A percentile compares a stretch with the other conserved stretches of the same genome.
These are phyloP conservation scores for Drosophila simulans DNA, from an alignment of 1,140 invertebrate species.

Conservation along the genomic window DNA sequence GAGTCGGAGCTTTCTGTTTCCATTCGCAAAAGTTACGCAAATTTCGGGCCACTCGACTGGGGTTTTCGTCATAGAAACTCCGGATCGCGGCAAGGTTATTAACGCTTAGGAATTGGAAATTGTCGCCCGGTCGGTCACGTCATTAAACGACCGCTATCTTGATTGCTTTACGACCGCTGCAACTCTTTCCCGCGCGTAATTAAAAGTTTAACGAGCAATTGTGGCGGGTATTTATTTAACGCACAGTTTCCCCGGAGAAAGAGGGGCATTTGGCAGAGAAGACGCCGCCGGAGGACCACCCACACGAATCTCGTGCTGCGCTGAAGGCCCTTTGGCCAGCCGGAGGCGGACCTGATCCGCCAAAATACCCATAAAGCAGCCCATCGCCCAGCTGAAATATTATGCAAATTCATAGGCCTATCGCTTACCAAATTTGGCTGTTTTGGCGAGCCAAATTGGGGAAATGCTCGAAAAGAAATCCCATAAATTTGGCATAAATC, in stretches of 20 bases:
- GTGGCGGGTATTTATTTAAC: constrained; percentile 16
- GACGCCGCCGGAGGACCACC: constrained; percentile 15
- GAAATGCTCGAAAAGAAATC: constrained; percentile 29
- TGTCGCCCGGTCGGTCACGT: constrained; percentile 43
- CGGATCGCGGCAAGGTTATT: constrained; percentile 61
- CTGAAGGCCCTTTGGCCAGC: constrained; percentile 23
- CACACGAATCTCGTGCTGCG: constrained; percentile 9
- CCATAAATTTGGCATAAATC: constrained; percentile 33
- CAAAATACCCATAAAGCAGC: constrained; percentile 12
- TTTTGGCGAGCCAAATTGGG: constrained; percentile 18
- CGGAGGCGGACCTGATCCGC: constrained; percentile 32
- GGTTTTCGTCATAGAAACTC: constrained; percentile 55
- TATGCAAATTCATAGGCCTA: constrained; percentile 45
- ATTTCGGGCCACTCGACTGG: constrained; percentile 44
- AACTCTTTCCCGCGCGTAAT: constrained; percentile 40
- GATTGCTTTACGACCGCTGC: constrained; percentile 34
- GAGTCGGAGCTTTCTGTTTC: constrained; percentile 55
- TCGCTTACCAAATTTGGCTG: neutral
- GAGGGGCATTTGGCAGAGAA: neutral
- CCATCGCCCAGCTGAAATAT: neutral
- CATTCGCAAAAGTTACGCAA: constrained; percentile 72
- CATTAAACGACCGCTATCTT: constrained; percentile 52
- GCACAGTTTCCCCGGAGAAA: constrained; percentile 1
- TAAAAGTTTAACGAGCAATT: constrained; percentile 46
- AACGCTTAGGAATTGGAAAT: constrained; percentile 63